Base-by-base conservation (phyloP, 2,888 invertebrate species). In the Odontocerum albicorne region DNA sequence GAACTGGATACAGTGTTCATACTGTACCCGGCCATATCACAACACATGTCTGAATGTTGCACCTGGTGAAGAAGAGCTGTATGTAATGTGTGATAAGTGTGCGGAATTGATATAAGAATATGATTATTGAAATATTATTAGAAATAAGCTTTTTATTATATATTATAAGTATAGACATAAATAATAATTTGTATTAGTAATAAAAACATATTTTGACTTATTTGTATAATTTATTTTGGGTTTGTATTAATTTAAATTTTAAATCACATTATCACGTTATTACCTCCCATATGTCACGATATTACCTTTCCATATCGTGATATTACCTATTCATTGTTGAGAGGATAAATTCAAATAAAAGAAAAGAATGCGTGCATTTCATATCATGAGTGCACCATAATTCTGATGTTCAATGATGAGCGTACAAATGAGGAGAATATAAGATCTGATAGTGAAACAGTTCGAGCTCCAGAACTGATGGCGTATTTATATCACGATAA, bases 171-270 rank as follows among this genome's bases (percentile, higher is more conserved):
- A 39, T 35, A 35, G n/a, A 35, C 15, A 13, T 39, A 39, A 39
- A 13, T 39, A 39, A 17, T 3, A 4, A 39, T 50, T 47, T 22
- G n/a, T 42, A n/a, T 42, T 42, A 50, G 49, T 21, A 27, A 50
- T 39, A 42, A 50, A n/a, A 39, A 39, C 13, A 39, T 39, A 39
- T n/a, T 16, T 39, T 4, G 13, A 39, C 15, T n/a, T 16, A 39
- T 39, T 39, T 15, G 6, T 4, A 15, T 8, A 16, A 16, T 39
- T 39, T 39, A 39, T 39, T 39, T 39, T 39, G 39, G 16, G 19
- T 39, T 39, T 39, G 39, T 16, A 39, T 39, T 39, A 16, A 39
- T 17, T 39, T 39, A 4, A 16, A 39, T 39, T 39, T 39, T 39
- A 39, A 39, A 39, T 4, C 4, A 12, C n/a, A 16, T 39, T 15